phyloP scores from a whole-genome alignment of 2,113 vertebrate genomes.

The Grammomys dolichurus region DNA sequence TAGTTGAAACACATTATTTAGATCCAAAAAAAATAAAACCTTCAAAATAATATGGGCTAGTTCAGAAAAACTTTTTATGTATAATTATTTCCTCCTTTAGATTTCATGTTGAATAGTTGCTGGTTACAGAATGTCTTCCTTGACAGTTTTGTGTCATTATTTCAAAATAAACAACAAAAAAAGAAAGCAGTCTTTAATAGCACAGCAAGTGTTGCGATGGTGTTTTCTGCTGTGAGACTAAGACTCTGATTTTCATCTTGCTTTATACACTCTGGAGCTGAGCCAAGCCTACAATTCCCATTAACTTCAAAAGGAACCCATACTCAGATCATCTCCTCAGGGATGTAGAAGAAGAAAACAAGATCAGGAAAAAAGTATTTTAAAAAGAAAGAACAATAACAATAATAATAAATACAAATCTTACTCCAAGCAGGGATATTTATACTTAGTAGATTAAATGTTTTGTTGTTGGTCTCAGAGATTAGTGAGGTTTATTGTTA shows the following conservation, averaged over 20 bases:
- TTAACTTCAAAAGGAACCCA: constrained; percentile 54
- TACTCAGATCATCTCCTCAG: constrained; percentile 9
- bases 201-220: neutral
- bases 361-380: neutral
- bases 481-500: neutral
- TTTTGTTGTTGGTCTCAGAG: constrained; percentile 42
- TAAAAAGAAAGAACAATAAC: neutral
- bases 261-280: constrained; percentile 19
- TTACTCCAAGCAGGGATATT: neutral
- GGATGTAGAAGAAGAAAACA: constrained; percentile 1
- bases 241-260: constrained; percentile 51
- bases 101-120: neutral
- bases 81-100: neutral
- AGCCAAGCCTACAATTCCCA: constrained; percentile 15
- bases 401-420: neutral
- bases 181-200: constrained; percentile 40
- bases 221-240: constrained; percentile 25
- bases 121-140: constrained; percentile 34
- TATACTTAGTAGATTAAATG: neutral
- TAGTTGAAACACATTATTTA: neutral
- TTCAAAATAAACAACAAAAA: constrained; percentile 61
- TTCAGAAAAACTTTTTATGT: neutral
- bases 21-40: neutral
- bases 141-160: constrained; percentile 43
- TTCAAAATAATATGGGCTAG: neutral